These are phyloP conservation scores for Rhinogobius similis DNA, from an alignment of 2,113 vertebrate species.

Conservation along the genomic window DNA sequence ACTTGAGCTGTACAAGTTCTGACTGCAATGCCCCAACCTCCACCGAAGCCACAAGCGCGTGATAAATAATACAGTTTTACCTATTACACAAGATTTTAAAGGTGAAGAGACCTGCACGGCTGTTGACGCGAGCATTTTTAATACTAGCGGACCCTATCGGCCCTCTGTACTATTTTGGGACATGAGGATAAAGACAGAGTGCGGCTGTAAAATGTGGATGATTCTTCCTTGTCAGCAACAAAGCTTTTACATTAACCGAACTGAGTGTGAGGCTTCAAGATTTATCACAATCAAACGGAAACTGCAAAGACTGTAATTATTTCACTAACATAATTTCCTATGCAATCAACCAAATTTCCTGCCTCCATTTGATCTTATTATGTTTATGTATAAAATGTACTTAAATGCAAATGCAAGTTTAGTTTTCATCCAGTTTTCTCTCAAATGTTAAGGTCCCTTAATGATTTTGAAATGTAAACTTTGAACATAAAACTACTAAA, in stretches of 20 bases:
- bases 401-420: too few relatives aligned
- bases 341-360: too few relatives aligned
- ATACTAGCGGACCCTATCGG: constrained; percentile 23
- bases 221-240: constrained; percentile 67
- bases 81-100: background rate
- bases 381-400: too few relatives aligned
- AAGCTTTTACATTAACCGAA: constrained; percentile 21
- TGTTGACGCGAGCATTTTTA: constrained; percentile 6
- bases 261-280: too few relatives aligned
- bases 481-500: too few relatives aligned
- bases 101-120: background rate
- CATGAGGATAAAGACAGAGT: constrained; percentile 56
- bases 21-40: background rate
- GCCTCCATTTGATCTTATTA: too few relatives aligned
- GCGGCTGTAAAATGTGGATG: constrained; percentile 32
- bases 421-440: too few relatives aligned
- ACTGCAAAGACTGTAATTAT: too few relatives aligned
- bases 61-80: constrained; percentile 2
- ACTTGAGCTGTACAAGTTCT: background rate
- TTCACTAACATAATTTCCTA: too few relatives aligned
- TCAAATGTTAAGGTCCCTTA: too few relatives aligned
- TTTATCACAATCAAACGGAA: too few relatives aligned
- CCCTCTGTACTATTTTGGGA: constrained; percentile 61
- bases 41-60: background rate
- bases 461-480: too few relatives aligned